Percentiles rank a stretch among this genome's conserved stretches.
Evolutionary conservation across 1,140 invertebrate genomes (phyloP).

Genomic region (Sesamia nonagrioides): DNA sequence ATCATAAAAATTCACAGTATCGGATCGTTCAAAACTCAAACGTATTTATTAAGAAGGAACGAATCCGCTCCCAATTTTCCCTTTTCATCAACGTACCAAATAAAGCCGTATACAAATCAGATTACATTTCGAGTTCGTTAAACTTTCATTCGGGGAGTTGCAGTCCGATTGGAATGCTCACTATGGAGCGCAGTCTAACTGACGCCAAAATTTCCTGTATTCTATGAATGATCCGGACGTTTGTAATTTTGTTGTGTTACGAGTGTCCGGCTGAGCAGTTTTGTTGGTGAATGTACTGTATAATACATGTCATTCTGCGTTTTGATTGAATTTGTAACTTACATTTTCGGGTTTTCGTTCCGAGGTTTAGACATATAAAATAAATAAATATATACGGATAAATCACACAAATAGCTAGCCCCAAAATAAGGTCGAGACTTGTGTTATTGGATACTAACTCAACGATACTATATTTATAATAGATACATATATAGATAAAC

Average conservation of each 20-base stretch:
- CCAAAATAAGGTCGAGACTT: too few relatives aligned
- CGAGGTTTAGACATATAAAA: too few relatives aligned
- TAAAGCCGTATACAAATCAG: conserved; percentile 64
- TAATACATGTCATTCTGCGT: neutral
- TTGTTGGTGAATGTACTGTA: conserved; percentile 6
- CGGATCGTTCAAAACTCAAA: conserved; percentile 25
- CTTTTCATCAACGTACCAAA: conserved; percentile 48
- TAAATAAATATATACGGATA: too few relatives aligned
- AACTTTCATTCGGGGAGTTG: conserved; percentile 63
- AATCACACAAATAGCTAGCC: too few relatives aligned
- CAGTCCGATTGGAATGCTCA: conserved; percentile 60
- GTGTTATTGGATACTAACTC: too few relatives aligned
- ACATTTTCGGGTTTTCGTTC: neutral
- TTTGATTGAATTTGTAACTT: neutral
- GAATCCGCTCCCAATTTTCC: conserved; percentile 25
- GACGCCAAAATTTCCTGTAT: conserved; percentile 21
- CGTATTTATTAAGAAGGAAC: conserved; percentile 36
- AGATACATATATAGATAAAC: too few relatives aligned
- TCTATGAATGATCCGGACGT: neutral
- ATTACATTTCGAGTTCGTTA: conserved; percentile 70
- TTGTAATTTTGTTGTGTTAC: conserved; percentile 26
- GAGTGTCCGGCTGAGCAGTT: neutral
- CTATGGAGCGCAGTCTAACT: conserved; percentile 50
- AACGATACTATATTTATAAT: too few relatives aligned
- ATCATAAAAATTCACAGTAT: conserved; percentile 29